A percentile compares a stretch with the other conserved stretches of the same genome.
Conservation (phyloP, 2,888 invertebrate genomes). For the Phragmatobia fuliginosa region DNA sequence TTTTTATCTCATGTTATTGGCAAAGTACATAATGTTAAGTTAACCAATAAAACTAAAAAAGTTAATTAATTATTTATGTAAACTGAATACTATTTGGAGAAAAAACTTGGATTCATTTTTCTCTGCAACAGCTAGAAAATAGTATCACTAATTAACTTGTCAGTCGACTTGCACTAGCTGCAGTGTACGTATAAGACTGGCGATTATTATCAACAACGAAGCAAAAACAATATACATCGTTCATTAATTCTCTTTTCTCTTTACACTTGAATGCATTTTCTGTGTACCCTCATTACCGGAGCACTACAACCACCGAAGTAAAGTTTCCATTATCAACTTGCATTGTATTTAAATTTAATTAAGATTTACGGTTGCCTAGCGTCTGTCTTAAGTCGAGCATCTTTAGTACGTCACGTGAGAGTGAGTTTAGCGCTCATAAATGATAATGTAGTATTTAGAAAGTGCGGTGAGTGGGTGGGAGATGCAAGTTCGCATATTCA, state of each 20-base stretch:
- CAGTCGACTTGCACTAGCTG: background rate
- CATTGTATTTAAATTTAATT: constrained; percentile 11
- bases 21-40: background rate
- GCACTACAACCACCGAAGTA: background rate
- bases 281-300: constrained; percentile 4
- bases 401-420: constrained; percentile 11
- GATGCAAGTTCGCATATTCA: constrained; percentile 55
- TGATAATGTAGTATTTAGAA: constrained; percentile 46
- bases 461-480: constrained; percentile 22
- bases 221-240: background rate
- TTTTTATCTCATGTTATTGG: background rate
- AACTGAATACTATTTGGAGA: background rate
- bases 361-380: background rate
- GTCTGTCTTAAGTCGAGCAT: background rate
- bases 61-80: background rate
- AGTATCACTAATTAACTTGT: background rate
- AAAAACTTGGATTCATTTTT: background rate
- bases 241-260: background rate
- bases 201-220: background rate
- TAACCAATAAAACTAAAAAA: background rate
- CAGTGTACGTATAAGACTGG: background rate
- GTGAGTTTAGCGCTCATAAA: constrained; percentile 42
- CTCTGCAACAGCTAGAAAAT: background rate
- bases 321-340: background rate
- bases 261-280: constrained; percentile 1